Evolutionary conservation across 2,797 vertebrate species (phyloP).

Genomic region (Sebastes vulpes): DNA sequence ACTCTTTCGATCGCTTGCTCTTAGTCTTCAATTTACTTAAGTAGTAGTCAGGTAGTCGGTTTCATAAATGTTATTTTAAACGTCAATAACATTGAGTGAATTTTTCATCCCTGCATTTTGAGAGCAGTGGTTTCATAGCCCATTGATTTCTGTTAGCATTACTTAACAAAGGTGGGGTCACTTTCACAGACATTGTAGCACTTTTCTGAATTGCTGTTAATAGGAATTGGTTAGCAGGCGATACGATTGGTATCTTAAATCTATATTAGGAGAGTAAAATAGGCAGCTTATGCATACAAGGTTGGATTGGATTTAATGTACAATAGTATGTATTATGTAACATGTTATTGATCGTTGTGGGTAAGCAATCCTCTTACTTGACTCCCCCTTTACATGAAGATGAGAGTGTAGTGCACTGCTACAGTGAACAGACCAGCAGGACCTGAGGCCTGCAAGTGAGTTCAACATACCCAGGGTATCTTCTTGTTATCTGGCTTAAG

Average conservation of each 20-base stretch:
- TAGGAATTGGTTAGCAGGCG: neutral
- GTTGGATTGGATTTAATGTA: neutral
- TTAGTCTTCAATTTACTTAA: neutral
- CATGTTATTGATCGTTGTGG: conserved; percentile 24
- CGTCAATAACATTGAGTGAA: conserved; percentile 39
- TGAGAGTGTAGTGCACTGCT: neutral
- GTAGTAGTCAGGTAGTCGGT: neutral
- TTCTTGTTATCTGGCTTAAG: too few relatives aligned
- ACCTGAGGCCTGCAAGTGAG: too few relatives aligned
- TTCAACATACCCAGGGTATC: too few relatives aligned
- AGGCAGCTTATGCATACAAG: neutral
- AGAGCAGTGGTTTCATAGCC: conserved; percentile 24
- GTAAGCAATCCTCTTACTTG: conserved; percentile 14
- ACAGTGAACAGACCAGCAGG: neutral
- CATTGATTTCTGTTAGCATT: conserved; percentile 47
- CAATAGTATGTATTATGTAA: conserved; percentile 18
- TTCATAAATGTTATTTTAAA: conserved; percentile 37
- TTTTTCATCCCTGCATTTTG: conserved; percentile 24
- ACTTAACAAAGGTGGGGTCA: conserved; percentile 26
- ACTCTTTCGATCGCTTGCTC: neutral
- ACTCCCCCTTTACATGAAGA: neutral
- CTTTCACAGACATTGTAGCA: conserved; percentile 17
- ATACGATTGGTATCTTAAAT: neutral
- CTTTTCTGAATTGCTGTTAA: neutral
- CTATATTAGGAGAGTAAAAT: neutral